Base-by-base conservation (phyloP, 2,888 invertebrate genomes). In the Meloe dianella region DNA sequence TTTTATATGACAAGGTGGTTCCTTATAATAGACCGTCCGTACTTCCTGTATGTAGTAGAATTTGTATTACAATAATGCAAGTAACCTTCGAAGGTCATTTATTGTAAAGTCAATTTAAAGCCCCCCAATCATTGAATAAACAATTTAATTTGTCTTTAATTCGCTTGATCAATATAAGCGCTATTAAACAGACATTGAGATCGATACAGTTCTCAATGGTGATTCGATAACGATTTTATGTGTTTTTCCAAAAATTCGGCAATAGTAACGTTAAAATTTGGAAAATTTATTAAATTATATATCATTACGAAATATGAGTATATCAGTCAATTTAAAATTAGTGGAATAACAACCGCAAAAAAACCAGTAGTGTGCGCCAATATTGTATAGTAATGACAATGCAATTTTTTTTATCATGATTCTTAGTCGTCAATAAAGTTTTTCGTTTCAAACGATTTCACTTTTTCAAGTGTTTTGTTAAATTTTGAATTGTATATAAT, bases 71-170 rank as follows among this genome's bases (percentile, higher is more conserved):
- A 67, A 64, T 60, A 67, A 64, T 60, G 64, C 67, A 67, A 67
- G 61, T 64, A 67, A 67, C 67, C 67, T 67, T 64, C 61, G 67
- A 67, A 67, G 67, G 67, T 61, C 64, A 67, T 67, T 67, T 64
- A 64, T 67, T 61, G 67, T 67, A 67, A 47, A 60, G 57, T 67
- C 63, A 64, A 66, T 61, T 56, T 64, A 60, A 51, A 64, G 70
- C 73, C 74, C 72, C 72, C 77, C 70, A 74, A n/a, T 14, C 10
- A 38, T 64, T 47, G 68, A 60, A 65, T 66, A 72, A 72, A 75
- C 76, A 67, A 75, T 70, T 74, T 73, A 73, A 72, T 74, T 71
- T 62, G 70, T 73, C 75, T 75, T 70, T 72, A 71, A 73, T 71
- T 66, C 68, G 57, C 64, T 65, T 65, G 61, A 64, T 65, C 56